Evolutionary conservation across 1,140 invertebrate genomes (phyloP), one percentile per base, ranked within the genome.

Genomic region (Vanessa atalanta): DNA sequence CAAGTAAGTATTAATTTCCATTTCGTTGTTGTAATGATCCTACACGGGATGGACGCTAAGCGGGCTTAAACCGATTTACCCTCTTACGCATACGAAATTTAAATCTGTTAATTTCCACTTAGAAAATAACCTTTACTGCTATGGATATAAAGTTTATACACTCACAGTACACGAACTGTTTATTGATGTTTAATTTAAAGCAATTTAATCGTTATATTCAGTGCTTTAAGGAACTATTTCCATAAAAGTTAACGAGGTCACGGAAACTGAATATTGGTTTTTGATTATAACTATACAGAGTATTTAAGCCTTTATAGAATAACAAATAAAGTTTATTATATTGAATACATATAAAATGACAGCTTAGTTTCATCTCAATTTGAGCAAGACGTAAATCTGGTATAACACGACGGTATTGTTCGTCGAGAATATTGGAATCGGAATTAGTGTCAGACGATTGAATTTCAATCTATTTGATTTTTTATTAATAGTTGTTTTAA

Each of bases 41-140:
- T 73, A 78, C 77, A 70, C 43, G 51, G 67, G 75, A 83, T 72
- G 64, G 85, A 86, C 84, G 80, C 48, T 89, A 85, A 89, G 83
- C 80, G 75, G 83, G 77, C 82, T 61, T 81, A 74, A 74, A 78
- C 70, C 75, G 85, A 81, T 85, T 89, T 84, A 78, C 77, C 78
- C 75, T 81, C 76, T 60, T 60, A 70, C 71, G 60, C 16, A 61
- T 73, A 77, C 47, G 26, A 61, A 60, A 13, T 31, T 13, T 12
- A 26, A 26, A 57, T 53, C 16, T 55, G 23, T 4, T 37, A 37
- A 26, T 3, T 37, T 7, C 13, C 8, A 61, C 37, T n/a, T 23
- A 13, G 14, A 61, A 61, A 61, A 61, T 61, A 31, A 37, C 12
- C 57, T 37, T 14, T 61, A 61, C n/a, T n/a, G 4, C 4, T 37